Base-by-base conservation (phyloP, 2,113 vertebrate species). In the Sakesphorus luctuosus region DNA sequence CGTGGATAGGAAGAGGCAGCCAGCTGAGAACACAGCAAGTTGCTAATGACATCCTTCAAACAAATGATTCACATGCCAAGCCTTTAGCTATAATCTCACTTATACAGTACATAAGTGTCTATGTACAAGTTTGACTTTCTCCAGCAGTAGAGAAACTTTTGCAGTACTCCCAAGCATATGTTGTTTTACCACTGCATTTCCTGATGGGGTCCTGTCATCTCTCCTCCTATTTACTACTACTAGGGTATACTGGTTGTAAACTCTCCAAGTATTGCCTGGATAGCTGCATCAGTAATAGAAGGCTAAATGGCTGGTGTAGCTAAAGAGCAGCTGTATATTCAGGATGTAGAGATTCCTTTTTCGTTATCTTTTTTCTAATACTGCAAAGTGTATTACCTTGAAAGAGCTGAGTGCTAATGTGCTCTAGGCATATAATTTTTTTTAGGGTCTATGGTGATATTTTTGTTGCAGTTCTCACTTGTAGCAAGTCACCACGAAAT, bases 41-140 rank as follows among this genome's bases (percentile, higher is more conserved):
- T 77, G 14, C 25, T 88, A 95, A 95, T 92, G 72, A 86, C 59
- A 77, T 55, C 59, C 55, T 88, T 95, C 59, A 90, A 77, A 84
- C 62, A 69, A 77, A 72, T 76, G 13, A 83, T 84, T 92, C 46
- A 33, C 52, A 68, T 0, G 0, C 26, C 44, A 59, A 75, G 31
- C 6, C 29, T 80, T 75, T 92, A 88, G 61, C 50, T 86, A 49
- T 71, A 67, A 52, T 83, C 55, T 83, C 33, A 59, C 59, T 74
- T 43, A 12, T 23, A 43, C 26, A 24, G 14, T 63, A 3, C 6
- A 0, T n/a, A 29, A 35, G 6, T 33, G 11, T 56, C 26, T 74
- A 13, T 38, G 20, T 21, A 13, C 20, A 75, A 58, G 26, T 75
- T 15, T 65, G n/a, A 43, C 10, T 31, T 89, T 38, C 14, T 84